phyloP scores from a whole-genome alignment of 2,797 vertebrate genomes.

The Sebastes minor region DNA sequence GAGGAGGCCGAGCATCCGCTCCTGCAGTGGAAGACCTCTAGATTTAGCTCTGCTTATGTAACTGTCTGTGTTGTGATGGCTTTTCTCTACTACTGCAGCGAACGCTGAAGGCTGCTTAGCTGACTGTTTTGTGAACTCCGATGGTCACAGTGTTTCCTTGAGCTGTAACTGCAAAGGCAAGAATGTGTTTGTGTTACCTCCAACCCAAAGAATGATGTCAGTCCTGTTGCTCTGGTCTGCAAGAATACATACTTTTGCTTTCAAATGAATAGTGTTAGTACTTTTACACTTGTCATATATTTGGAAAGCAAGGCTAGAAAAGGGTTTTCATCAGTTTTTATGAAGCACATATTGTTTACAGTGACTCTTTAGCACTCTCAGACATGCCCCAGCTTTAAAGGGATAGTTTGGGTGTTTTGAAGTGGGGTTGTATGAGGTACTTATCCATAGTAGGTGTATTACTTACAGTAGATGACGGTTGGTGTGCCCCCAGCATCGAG shows the following conservation, averaged over 20 bases:
- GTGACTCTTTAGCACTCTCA: background rate
- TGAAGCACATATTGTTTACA: background rate
- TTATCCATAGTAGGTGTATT: no score
- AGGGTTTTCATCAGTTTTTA: background rate
- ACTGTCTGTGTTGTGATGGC: constrained; percentile 60
- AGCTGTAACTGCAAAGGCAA: background rate
- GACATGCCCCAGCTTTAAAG: no score
- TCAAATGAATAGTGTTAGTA: background rate
- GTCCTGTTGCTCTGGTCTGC: background rate
- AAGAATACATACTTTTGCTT: background rate
- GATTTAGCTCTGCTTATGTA: constrained; percentile 63
- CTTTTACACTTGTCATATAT: background rate
- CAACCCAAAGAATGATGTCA: background rate
- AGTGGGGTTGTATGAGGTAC: no score
- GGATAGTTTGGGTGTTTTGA: no score
- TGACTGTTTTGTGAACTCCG: constrained; percentile 35
- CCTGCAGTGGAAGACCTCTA: constrained; percentile 37
- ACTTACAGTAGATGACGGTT: no score
- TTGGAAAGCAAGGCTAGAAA: background rate
- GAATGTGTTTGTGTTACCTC: background rate
- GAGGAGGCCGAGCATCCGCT: constrained; percentile 38
- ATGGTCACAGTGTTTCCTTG: background rate
- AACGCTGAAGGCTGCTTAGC: constrained; percentile 47
- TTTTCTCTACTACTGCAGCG: constrained; percentile 52
- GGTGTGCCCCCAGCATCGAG: no score